Conservation (phyloP, 2,888 invertebrate species). For the Pachliopta kotzebuea region DNA sequence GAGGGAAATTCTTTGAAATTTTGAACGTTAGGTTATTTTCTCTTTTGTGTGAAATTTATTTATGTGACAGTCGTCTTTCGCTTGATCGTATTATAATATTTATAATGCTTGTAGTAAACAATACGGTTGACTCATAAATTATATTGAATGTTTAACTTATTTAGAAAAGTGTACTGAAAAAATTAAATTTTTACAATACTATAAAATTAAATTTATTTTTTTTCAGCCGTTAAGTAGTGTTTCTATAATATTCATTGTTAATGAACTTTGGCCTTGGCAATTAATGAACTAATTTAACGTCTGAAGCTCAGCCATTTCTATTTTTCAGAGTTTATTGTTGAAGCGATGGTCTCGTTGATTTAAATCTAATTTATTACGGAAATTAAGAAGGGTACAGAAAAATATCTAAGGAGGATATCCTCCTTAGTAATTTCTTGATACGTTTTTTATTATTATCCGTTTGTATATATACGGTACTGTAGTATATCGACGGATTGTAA, state of each 20-base stretch:
- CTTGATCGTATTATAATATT: neutral
- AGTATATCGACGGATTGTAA: too few species aligned
- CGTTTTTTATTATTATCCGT: too few species aligned
- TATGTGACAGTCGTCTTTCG: neutral
- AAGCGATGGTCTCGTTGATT: too few species aligned
- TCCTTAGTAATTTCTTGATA: too few species aligned
- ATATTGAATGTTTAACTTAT: neutral
- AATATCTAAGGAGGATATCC: too few species aligned
- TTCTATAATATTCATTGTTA: neutral
- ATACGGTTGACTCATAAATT: neutral
- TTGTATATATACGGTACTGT: too few species aligned
- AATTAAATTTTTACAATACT: neutral
- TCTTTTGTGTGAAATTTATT: neutral
- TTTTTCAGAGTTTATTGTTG: neutral
- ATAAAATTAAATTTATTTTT: neutral
- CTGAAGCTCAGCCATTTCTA: neutral
- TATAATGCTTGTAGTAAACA: neutral
- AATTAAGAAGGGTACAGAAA: too few species aligned
- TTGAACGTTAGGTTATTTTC: neutral
- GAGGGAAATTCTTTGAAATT: neutral
- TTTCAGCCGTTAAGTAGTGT: neutral
- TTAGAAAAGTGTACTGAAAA: neutral
- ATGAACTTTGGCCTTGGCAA: neutral
- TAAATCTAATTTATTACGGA: too few species aligned
- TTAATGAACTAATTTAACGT: neutral